Evolutionary conservation across 2,113 vertebrate genomes (phyloP), one percentile per base, ranked within the genome.

Genomic region (Boleophthalmus pectinirostris): DNA sequence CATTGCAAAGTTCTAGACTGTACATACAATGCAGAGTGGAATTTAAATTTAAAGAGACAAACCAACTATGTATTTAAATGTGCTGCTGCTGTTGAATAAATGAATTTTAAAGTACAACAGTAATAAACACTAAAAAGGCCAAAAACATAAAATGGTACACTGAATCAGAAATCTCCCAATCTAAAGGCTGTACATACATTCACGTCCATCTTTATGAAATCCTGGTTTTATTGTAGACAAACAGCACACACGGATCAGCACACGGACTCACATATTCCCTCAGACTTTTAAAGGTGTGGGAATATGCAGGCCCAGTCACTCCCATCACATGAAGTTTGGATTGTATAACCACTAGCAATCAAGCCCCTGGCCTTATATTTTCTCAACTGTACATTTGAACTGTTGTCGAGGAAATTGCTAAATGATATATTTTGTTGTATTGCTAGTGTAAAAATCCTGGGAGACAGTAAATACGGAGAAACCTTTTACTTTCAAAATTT

Each of bases 381-480:
- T 96, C 95, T 96, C 95, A 96, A 95, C 93, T 98, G 96, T 97
- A 97, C 94, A 96, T 94, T 58, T 95, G 94, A 96, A 95, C 94
- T 96, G 92, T 98, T 96, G 95, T 96, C 93, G 93, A 96, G 94
- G 95, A 93, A 95, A 97, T 93, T 95, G 95, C 95, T 94, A 93
- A 96, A 97, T 94, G 97, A 97, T 98, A 95, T 98, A 99, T 99
- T 99, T 99, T 99, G 96, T 98, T 98, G 96, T 98, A 99, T 98
- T 96, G 96, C 95, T 97, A 96, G 96, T 96, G 95, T 97, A 95
- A 97, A 96, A 95, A 94, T 93, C 93, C 95, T 95, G 94, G 95
- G 93, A 96, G 95, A 92, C 90, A 89, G 85, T 93, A 95, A 95
- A 92, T 96, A 95, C 94, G 95, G 96, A 90, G 84, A 95, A 94